These are phyloP conservation scores for Urechis unicinctus DNA, from an alignment of 2,888 invertebrate genomes.

Conservation along the genomic window DNA sequence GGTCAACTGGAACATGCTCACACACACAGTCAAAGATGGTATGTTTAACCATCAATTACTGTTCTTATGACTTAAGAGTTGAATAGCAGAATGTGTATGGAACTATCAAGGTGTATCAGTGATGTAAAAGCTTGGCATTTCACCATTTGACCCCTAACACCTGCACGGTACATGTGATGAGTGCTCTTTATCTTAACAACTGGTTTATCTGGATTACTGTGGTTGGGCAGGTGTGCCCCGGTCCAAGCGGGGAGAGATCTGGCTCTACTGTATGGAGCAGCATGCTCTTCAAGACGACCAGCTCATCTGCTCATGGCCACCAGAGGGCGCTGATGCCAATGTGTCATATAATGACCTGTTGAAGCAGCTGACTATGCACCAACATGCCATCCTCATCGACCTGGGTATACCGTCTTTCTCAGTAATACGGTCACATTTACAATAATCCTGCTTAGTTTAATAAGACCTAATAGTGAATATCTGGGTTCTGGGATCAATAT, in stretches of 20 bases:
- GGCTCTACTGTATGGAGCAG: conserved; percentile 85
- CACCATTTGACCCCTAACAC: no score
- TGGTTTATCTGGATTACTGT: not conserved
- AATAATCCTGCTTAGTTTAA: not conserved
- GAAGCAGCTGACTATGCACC: conserved; percentile 84
- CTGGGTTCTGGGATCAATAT: not conserved
- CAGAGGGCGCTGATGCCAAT: not conserved
- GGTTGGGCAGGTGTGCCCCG: conserved; percentile 69
- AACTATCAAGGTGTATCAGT: no score
- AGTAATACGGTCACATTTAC: not conserved
- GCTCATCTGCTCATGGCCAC: not conserved
- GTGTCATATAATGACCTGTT: conserved; percentile 70
- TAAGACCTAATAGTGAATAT: no score
- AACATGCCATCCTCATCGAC: conserved; percentile 93
- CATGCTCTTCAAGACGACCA: conserved; percentile 49
- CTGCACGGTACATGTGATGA: not conserved
- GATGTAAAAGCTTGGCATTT: no score
- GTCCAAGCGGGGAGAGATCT: conserved; percentile 77
- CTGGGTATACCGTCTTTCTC: conserved; percentile 59
- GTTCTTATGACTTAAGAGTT: no score
- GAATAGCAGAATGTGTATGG: no score
- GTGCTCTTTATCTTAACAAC: not conserved
- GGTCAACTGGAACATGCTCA: conserved; percentile 29
- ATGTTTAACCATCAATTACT: not conserved
- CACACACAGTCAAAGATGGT: conserved; percentile 47